Evolutionary conservation across 2,113 vertebrate species (phyloP).

Genomic region (Callaeas wilsoni): DNA sequence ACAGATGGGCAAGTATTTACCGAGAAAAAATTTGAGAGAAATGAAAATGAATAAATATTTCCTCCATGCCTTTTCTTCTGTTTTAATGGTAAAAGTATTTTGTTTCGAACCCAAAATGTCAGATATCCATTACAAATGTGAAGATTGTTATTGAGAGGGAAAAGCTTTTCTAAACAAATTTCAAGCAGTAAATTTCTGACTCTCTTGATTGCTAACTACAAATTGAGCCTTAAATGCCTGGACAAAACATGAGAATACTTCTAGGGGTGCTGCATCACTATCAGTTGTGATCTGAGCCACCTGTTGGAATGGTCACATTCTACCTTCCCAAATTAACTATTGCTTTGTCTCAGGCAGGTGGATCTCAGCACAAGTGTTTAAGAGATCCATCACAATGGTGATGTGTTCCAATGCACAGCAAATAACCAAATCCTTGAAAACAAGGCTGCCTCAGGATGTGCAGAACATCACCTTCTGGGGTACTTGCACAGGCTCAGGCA

Average conservation of each 20-base stretch:
- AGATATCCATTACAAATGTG: neutral
- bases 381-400: neutral
- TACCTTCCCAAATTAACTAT: neutral
- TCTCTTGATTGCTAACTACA: neutral
- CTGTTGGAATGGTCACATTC: neutral
- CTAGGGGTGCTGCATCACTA: neutral
- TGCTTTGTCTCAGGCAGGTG: neutral
- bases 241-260: neutral
- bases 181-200: neutral
- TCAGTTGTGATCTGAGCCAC: neutral
- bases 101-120: neutral
- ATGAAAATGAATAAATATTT: neutral
- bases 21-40: neutral
- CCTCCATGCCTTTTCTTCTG: neutral
- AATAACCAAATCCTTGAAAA: neutral
- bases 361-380: neutral
- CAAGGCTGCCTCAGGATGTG: neutral
- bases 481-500: neutral
- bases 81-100: neutral
- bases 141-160: neutral
- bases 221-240: neutral
- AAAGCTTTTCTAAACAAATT: neutral
- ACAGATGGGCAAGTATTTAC: neutral
- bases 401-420: neutral
- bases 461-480: neutral